phyloP scores from a whole-genome alignment of 2,113 vertebrate genomes.

The Procavia capensis region DNA sequence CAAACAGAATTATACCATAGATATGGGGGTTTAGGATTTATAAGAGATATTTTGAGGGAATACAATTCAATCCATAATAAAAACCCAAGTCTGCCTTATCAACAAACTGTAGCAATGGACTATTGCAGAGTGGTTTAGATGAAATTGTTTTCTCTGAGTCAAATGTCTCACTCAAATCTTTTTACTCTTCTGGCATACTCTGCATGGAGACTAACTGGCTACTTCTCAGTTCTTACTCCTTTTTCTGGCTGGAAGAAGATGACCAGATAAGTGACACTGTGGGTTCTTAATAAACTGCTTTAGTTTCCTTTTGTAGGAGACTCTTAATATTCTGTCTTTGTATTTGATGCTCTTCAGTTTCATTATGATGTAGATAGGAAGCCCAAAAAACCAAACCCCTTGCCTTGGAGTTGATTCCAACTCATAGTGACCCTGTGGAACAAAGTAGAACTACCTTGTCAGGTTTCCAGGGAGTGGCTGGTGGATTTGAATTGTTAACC shows the following conservation, averaged over 20 bases:
- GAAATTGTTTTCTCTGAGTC: not conserved
- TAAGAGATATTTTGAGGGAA: no score
- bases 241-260: not conserved
- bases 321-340: not conserved
- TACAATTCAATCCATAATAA: not conserved
- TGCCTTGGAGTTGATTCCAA: no score
- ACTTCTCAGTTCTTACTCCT: conserved; percentile 3
- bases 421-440: no score
- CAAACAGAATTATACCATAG: no score
- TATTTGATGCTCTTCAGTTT: not conserved
- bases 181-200: not conserved
- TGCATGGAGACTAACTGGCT: not conserved
- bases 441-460: no score
- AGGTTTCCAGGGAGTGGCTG: no score
- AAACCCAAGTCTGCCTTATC: not conserved
- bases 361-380: no score
- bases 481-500: no score
- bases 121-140: not conserved
- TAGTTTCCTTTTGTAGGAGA: conserved; percentile 12
- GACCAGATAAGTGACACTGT: not conserved
- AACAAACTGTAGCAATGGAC: not conserved
- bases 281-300: not conserved
- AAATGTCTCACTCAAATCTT: not conserved
- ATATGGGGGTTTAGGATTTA: no score
- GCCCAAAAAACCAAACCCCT: no score